Evolutionary conservation across 2,888 invertebrate species (phyloP), one percentile per base, ranked within the genome.

Genomic region (Gortyna flavago): DNA sequence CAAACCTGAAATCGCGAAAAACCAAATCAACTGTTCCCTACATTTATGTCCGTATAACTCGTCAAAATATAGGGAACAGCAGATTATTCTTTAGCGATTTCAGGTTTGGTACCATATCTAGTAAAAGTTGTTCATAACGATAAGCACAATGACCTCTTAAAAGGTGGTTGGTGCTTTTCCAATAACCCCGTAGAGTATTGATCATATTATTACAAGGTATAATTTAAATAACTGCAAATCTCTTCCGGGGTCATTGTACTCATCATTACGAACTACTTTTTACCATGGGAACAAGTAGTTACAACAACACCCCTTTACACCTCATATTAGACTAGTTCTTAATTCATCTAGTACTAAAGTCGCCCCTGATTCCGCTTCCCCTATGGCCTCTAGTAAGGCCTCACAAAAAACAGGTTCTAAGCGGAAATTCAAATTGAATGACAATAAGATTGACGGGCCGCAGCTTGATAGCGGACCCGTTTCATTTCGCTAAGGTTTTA

Each of bases 361-460:
- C n/a, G 4, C n/a, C 11, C 4, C 16, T 38, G 11, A 61, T 0
- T 29, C 75, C 92, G 90, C 93, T 82, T 25, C 21, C 88, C 85
- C 81, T 75, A 18, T 88, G 84, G 92, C 93, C 89, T 84, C 64
- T 73, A 85, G 83, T 87, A 48, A 90, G 81, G 90, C 90, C 85
- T 89, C 85, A 89, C 93, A 95, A 95, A 92, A 95, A 95, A 93
- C 92, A 91, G 92, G 90, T 91, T 90, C 93, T 91, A 92, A 92
- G 94, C 92, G 94, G 93, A 95, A 95, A 95, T 95, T 95, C 95
- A 95, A 96, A 95, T 95, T 94, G 95, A 95, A 95, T 94, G 95
- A 96, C 95, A 95, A 95, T 95, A 95, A 95, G 95, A 96, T 95
- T 95, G 96, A 95, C 95, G 95, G 94, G 93, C 92, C 91, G 90